A percentile compares a stretch with the other conserved stretches of the same genome.
Conservation (phyloP, 1,140 invertebrate species). For the Drosophila truncata region DNA sequence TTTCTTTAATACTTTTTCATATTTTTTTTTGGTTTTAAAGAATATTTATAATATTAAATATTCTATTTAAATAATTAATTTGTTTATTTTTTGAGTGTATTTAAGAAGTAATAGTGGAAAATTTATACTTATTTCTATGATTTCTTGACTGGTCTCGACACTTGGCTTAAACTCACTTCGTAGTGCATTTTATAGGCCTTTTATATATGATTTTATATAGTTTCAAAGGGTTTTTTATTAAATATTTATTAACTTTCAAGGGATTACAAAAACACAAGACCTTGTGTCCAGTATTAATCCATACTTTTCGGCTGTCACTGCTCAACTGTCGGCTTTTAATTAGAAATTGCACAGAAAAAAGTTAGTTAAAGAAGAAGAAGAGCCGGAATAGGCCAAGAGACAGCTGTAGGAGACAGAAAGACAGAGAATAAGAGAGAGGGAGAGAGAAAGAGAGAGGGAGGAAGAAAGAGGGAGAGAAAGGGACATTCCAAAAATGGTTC, state of each 20-base stretch:
- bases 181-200: slow-evolving; percentile 8
- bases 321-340: slow-evolving; percentile 42
- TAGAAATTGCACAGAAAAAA: slow-evolving; percentile 43
- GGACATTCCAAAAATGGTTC: slow-evolving; percentile 59
- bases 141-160: not conserved
- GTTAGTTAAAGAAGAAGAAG: slow-evolving; percentile 18
- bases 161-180: slow-evolving; percentile 9
- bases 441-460: not conserved
- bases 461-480: not conserved
- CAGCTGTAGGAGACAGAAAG: not conserved
- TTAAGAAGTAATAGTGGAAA: not conserved
- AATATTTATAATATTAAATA: not conserved
- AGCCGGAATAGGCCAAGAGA: slow-evolving; percentile 25
- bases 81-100: not conserved
- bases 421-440: not conserved
- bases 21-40: not conserved
- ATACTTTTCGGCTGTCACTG: slow-evolving; percentile 43
- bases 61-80: not conserved
- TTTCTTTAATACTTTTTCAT: no score
- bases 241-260: slow-evolving; percentile 23
- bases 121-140: not conserved
- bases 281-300: slow-evolving; percentile 27
- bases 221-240: not conserved
- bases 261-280: not conserved
- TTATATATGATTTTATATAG: no score